Evolutionary conservation across 2,797 vertebrate genomes (phyloP).

Genomic region (Aphelocoma californica): DNA sequence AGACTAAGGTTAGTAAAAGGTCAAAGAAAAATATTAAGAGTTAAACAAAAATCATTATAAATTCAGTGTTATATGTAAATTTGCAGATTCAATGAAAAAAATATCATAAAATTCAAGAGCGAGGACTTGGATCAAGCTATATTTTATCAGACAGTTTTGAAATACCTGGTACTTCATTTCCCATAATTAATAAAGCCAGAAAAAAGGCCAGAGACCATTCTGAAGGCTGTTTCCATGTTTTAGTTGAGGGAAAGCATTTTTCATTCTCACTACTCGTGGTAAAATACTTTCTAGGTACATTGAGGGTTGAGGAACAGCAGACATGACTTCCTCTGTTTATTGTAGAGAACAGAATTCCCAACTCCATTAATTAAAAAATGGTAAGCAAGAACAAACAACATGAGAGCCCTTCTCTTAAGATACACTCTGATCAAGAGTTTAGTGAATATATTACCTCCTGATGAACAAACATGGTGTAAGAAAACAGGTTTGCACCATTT

Average conservation of each 20-base stretch:
- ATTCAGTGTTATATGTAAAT: not conserved
- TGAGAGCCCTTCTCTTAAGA: not conserved
- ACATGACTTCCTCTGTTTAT: not conserved
- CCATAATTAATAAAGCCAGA: not conserved
- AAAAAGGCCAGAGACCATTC: not conserved
- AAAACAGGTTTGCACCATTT: not conserved
- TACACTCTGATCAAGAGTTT: not conserved
- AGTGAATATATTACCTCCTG: not conserved
- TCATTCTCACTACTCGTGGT: not conserved
- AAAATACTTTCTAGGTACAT: not conserved
- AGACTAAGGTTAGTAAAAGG: slow-evolving; percentile 48
- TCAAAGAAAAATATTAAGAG: slow-evolving; percentile 37
- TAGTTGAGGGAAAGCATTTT: not conserved
- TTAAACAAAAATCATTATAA: not conserved
- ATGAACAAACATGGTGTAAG: not conserved
- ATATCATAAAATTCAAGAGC: not conserved
- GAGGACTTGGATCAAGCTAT: not conserved
- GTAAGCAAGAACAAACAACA: not conserved
- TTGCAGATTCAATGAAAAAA: not conserved
- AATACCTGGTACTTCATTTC: not conserved
- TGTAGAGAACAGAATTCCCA: not conserved
- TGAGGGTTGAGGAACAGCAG: not conserved
- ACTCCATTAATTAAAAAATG: not conserved
- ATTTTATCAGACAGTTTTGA: not conserved
- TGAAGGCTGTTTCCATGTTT: not conserved